Evolutionary conservation across 2,888 invertebrate species (phyloP).

Genomic region (Octodonta nipae): DNA sequence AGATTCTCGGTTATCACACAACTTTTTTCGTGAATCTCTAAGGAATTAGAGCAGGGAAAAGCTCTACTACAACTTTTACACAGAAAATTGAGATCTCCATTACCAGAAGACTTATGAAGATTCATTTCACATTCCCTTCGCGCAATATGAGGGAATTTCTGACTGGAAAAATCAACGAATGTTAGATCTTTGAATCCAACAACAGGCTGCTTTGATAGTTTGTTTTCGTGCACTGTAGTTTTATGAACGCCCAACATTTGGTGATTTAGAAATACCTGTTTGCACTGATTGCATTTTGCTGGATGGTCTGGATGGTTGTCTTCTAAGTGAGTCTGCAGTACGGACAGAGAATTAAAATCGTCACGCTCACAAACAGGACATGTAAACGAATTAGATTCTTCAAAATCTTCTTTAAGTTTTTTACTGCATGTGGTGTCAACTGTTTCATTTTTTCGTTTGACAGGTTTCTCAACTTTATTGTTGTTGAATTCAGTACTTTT

Average conservation of each 20-base stretch:
- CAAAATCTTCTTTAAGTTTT: slow-evolving; percentile 18
- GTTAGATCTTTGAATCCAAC: slow-evolving; percentile 58
- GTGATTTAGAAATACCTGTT: slow-evolving; percentile 58
- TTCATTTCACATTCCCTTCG: slow-evolving; percentile 58
- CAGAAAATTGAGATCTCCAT: slow-evolving; percentile 46
- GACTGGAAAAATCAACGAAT: slow-evolving; percentile 66
- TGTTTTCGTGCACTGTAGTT: slow-evolving; percentile 43
- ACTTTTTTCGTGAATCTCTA: slow-evolving; percentile 52
- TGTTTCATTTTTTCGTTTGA: slow-evolving; percentile 31
- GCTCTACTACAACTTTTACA: slow-evolving; percentile 57
- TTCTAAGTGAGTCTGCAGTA: slow-evolving; percentile 52
- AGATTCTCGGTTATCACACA: slow-evolving; percentile 28
- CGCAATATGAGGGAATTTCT: slow-evolving; percentile 68
- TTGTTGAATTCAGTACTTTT: slow-evolving; percentile 34
- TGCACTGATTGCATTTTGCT: slow-evolving; percentile 57
- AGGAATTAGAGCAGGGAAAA: slow-evolving; percentile 55
- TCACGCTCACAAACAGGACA: slow-evolving; percentile 52
- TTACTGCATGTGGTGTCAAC: slow-evolving; percentile 22
- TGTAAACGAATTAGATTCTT: slow-evolving; percentile 26
- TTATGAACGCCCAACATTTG: slow-evolving; percentile 59
- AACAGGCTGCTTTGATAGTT: slow-evolving; percentile 36
- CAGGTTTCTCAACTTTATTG: slow-evolving; percentile 30
- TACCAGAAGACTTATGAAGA: slow-evolving; percentile 44
- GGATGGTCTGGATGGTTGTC: slow-evolving; percentile 51
- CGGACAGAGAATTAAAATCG: slow-evolving; percentile 45